Evolutionary conservation across 2,797 vertebrate species (phyloP), one percentile per base, ranked within the genome.

Genomic region (Sebastes itinus): DNA sequence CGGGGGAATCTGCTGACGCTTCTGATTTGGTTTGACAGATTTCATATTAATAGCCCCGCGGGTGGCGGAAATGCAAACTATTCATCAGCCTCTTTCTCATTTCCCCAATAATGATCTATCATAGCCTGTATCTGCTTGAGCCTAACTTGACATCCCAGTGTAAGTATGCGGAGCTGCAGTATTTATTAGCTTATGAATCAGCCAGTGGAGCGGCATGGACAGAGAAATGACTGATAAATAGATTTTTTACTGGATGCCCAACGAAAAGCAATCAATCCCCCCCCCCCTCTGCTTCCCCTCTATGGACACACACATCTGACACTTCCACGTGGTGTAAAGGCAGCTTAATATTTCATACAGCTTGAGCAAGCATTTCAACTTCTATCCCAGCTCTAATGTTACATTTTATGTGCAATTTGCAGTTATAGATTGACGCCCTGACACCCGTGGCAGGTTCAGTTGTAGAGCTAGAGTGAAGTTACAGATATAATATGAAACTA

Each of bases 61-160:
- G 85, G 78, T 54, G 83, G 66, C 23, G 59, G 65, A 55, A 88
- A 90, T 76, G 82, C 81, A 90, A 89, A 89, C 82, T 72, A 85
- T 87, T 89, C 72, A 84, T 90, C 90, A 87, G 80, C 87, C 46
- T 62, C 80, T 62, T 38, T 80, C 87, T 88, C 79, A 86, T 88
- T 89, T 84, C 71, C 70, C 59, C 81, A 77, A 89, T 90, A 86
- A 92, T 87, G 80, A 89, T 90, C 84, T 78, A 87, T 91, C 90
- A 85, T 81, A 77, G 82, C 77, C 77, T 78, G 75, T 71, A 76
- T 89, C 84, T 87, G 82, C 84, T 84, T 78, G 63, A 87, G 86
- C 65, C 78, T 82, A 79, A 86, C 87, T 73, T 80, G 85, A 89
- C 84, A 13, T 59, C 80, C 75, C 71, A 75, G 76, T 32, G 52